These are phyloP conservation scores for Nomada flava DNA, from an alignment of 2,888 invertebrate genomes.

Conservation along the genomic window DNA sequence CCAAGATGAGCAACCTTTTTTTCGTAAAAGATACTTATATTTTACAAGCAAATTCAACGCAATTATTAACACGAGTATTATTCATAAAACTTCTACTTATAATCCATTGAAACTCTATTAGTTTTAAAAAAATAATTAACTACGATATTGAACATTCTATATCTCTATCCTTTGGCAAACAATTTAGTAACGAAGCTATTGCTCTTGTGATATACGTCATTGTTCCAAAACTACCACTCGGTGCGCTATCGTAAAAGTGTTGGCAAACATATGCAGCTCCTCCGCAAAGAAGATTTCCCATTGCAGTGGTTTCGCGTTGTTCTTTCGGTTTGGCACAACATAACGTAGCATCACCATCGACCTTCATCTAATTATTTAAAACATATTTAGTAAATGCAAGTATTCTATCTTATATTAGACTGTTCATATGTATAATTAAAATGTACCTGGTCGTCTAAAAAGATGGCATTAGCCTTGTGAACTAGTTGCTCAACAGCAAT, in stretches of 20 bases:
- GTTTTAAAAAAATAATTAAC: constrained; percentile 34
- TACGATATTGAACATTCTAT: constrained; percentile 91
- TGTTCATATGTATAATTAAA: constrained; percentile 36
- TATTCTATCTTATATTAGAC: not conserved
- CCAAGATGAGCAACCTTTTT: not conserved
- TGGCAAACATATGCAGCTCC: constrained; percentile 98
- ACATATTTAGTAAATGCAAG: not conserved
- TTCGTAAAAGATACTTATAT: not conserved
- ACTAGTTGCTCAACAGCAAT: constrained; percentile 97
- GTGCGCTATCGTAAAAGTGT: constrained; percentile 99
- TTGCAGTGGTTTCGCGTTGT: constrained; percentile 86
- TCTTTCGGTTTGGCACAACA: constrained; percentile 94
- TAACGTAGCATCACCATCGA: constrained; percentile 95
- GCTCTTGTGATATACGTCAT: constrained; percentile 98
- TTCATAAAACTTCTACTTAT: constrained; percentile 18
- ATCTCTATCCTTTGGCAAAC: constrained; percentile 91
- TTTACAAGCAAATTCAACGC: constrained; percentile 11
- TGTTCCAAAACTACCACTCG: constrained; percentile 98
- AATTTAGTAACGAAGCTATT: constrained; percentile 90
- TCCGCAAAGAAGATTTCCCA: constrained; percentile 91
- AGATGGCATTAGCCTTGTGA: constrained; percentile 96
- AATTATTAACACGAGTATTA: not conserved
- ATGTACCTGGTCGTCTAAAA: constrained; percentile 97
- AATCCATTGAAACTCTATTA: constrained; percentile 16
- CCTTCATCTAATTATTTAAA: constrained; percentile 88